A percentile compares a stretch with the other conserved stretches of the same genome.
phyloP scores from a whole-genome alignment of 1,140 invertebrate genomes.

The Agrypnia vestita region DNA sequence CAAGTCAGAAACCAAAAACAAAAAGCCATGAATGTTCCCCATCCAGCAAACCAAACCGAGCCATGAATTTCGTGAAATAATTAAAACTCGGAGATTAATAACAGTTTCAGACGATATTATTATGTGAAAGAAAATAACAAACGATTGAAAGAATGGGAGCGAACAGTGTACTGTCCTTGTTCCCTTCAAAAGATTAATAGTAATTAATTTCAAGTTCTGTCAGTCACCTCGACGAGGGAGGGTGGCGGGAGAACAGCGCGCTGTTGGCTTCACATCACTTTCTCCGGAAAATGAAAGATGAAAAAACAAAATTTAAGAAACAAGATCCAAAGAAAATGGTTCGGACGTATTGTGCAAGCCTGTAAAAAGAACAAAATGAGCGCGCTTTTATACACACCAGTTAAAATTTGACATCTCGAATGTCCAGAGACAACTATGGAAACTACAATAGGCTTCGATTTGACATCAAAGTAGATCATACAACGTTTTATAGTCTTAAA shows the following conservation, averaged over 20 bases:
- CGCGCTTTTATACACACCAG: too few relatives aligned
- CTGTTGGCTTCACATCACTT: neutral
- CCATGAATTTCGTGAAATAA: neutral
- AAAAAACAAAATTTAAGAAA: neutral
- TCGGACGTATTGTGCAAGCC: too few relatives aligned
- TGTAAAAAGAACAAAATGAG: too few relatives aligned
- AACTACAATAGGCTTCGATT: too few relatives aligned
- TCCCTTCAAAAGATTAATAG: constrained; percentile 22
- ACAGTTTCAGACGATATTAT: neutral
- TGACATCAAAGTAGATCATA: too few relatives aligned
- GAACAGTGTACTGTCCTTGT: neutral
- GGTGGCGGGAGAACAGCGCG: neutral
- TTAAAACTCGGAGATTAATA: neutral
- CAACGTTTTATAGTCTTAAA: too few relatives aligned
- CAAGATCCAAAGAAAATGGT: too few relatives aligned
- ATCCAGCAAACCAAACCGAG: too few relatives aligned
- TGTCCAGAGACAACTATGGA: too few relatives aligned
- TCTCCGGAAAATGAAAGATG: neutral
- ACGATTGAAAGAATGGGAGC: neutral
- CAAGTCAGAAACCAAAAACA: too few relatives aligned
- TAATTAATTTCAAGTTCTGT: constrained; percentile 34
- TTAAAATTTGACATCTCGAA: too few relatives aligned
- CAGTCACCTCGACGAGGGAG: constrained; percentile 7
- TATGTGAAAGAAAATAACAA: neutral
- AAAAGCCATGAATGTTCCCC: too few relatives aligned